A percentile compares a stretch with the other conserved stretches of the same genome.
Conservation (phyloP, 2,888 invertebrate genomes). For the Archips xylosteana region DNA sequence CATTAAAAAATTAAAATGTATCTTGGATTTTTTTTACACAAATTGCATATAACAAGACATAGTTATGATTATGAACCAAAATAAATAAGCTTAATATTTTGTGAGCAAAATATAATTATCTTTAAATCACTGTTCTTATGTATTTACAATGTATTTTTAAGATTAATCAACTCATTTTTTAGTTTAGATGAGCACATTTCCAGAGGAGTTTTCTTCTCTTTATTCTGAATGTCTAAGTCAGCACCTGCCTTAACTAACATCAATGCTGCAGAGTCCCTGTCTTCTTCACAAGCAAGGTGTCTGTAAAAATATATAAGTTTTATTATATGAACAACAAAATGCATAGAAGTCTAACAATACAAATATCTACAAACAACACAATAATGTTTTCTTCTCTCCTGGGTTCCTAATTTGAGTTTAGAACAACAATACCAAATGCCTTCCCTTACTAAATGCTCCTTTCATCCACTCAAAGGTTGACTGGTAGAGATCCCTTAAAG, state of each 20-base stretch:
- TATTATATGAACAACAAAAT: background rate
- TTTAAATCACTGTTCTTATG: constrained; percentile 14
- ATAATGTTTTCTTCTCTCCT: too few relatives aligned
- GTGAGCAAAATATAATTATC: background rate
- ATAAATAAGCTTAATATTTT: background rate
- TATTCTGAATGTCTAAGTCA: constrained; percentile 85
- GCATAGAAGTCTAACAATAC: background rate
- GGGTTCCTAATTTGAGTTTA: too few relatives aligned
- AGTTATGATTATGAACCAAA: background rate
- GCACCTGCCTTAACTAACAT: constrained; percentile 89
- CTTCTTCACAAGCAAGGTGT: constrained; percentile 94
- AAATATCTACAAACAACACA: too few relatives aligned
- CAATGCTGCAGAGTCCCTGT: constrained; percentile 88
- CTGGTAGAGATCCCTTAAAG: too few relatives aligned
- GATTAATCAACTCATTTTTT: constrained; percentile 52
- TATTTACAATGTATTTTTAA: constrained; percentile 42
- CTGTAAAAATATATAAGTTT: constrained; percentile 66
- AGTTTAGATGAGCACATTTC: constrained; percentile 83
- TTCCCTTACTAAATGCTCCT: too few relatives aligned
- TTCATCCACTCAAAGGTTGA: too few relatives aligned
- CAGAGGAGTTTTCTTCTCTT: constrained; percentile 88
- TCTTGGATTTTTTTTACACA: too few relatives aligned
- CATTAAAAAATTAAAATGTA: too few relatives aligned
- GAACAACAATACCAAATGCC: too few relatives aligned
- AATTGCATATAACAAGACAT: too few relatives aligned